Evolutionary conservation across 2,797 vertebrate species (phyloP).

Genomic region (Melanotaenia nigrans): DNA sequence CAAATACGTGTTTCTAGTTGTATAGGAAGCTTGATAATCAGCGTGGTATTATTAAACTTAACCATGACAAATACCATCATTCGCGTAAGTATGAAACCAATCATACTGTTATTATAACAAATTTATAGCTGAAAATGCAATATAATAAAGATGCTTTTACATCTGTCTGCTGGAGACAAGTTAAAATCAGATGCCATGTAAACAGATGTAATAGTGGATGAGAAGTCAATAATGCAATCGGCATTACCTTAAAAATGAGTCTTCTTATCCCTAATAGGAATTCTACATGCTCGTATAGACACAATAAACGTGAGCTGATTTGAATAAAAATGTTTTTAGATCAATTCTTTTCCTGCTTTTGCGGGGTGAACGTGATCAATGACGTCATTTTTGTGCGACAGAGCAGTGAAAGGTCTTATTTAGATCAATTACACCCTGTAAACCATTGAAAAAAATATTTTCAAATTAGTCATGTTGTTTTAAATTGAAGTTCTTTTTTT

Average conservation of each 20-base stretch:
- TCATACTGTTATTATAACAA: neutral
- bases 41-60: neutral
- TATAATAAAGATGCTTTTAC: constrained; percentile 5
- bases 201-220: neutral
- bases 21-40: neutral
- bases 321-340: constrained; percentile 5
- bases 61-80: neutral
- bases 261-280: constrained; percentile 52
- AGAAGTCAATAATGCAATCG: neutral
- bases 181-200: constrained; percentile 2
- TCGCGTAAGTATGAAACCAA: neutral
- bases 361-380: constrained; percentile 53
- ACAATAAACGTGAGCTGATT: neutral
- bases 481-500: neutral
- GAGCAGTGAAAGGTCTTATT: fast-evolving
- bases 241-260: neutral
- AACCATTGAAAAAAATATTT: neutral
- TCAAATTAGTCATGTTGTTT: neutral
- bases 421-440: neutral
- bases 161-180: neutral
- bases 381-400: constrained; percentile 66
- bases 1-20: neutral
- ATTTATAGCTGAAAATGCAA: neutral
- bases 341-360: constrained; percentile 39
- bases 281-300: constrained; percentile 6